These are phyloP conservation scores for Drosophila dives DNA, from an alignment of 2,888 invertebrate genomes.

Conservation along the genomic window DNA sequence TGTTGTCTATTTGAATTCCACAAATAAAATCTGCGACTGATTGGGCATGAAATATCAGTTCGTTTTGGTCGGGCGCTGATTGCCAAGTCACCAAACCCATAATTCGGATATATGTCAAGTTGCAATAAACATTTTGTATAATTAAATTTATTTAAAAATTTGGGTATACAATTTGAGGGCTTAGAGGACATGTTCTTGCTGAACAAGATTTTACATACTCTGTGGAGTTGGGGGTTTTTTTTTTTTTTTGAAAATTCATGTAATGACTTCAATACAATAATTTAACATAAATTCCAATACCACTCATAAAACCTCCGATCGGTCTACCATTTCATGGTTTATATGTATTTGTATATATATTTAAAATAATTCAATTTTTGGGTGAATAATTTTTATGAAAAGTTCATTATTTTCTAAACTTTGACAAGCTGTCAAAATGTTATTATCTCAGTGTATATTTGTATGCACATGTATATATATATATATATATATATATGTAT, in stretches of 20 bases:
- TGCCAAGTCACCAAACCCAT: too few relatives aligned
- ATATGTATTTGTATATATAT: neutral
- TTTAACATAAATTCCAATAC: neutral
- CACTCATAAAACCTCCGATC: neutral
- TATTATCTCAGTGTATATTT: constrained; percentile 9
- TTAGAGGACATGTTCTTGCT: neutral
- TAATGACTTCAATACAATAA: neutral
- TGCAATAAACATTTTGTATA: too few relatives aligned
- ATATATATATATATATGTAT: neutral
- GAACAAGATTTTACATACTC: neutral
- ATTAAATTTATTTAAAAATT: too few relatives aligned
- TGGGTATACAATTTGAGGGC: neutral
- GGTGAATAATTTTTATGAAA: neutral
- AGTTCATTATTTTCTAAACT: neutral
- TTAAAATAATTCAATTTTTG: neutral
- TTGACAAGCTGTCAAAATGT: neutral
- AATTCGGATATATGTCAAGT: too few relatives aligned
- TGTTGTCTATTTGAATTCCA: too few relatives aligned
- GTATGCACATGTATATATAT: neutral
- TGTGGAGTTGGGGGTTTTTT: neutral
- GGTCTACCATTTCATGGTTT: neutral
- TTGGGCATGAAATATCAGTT: too few relatives aligned
- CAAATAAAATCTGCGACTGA: too few relatives aligned
- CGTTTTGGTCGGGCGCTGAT: too few relatives aligned
- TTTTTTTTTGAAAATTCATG: neutral